Base-by-base conservation (phyloP, 2,113 vertebrate genomes). In the Cinclus mexicanus region DNA sequence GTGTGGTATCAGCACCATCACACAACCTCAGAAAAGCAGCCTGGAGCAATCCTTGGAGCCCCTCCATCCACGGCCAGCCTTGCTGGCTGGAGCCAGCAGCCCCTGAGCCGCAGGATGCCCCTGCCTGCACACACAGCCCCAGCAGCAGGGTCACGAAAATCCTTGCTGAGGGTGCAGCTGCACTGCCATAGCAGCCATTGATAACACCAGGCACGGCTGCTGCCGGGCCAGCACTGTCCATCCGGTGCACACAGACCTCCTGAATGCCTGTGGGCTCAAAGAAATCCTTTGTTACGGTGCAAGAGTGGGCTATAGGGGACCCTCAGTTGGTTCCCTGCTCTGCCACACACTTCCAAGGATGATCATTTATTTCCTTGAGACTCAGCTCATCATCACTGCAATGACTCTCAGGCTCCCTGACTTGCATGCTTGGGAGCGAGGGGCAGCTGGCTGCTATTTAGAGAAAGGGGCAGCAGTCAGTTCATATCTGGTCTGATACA, bases 401-500 rank as follows among this genome's bases (percentile, higher is more conserved):
- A 3, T 21, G 26, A 64, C 47, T 6, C 25, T 42, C 23, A 12
- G 22, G 35, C 26, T 53, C 19, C 39, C 21, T 8, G 26, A 15
- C 28, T 18, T 2, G 0, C 0, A 0, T 46, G 46, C 61, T 69
- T 69, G 63, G 50, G 67, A 69, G 70, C 0, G 0, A 56, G 71
- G 82, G 53, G 55, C 67, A 57, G 82, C 35, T 31, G 39, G 4
- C 31, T 41, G 85, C 85, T 79, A 1, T 41, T 26, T 22, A 46
- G 64, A 81, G 60, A 39, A 57, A 35, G 86, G 59, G 60, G 14
- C 9, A 0, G 71, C 69, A 74, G 72, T 90, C 92, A 83, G 24
- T 80, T 70, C 69, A 1, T 22, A 84, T 94, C 76, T 89, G 22
- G 35, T 81, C 86, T 75, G 44, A 39, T 9, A 29, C 63, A 70